phyloP scores from a whole-genome alignment of 2,797 vertebrate species.

The Bradypus variegatus region DNA sequence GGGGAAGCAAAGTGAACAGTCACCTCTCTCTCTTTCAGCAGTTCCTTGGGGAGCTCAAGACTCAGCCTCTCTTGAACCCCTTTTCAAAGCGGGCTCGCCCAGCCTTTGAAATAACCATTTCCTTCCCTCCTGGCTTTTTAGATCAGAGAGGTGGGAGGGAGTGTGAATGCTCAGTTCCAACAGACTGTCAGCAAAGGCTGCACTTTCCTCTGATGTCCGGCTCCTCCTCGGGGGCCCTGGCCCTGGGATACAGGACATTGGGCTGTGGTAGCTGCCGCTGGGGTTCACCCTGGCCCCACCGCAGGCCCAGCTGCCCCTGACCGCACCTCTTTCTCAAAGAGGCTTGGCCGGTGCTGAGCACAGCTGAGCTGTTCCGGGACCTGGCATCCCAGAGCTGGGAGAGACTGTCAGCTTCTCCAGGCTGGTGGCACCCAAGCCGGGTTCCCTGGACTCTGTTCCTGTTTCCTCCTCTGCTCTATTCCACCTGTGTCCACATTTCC shows the following conservation, averaged over 20 bases:
- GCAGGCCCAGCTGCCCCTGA: conserved; percentile 29
- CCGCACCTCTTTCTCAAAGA: not conserved
- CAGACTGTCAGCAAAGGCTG: not conserved
- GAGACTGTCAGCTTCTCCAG: not conserved
- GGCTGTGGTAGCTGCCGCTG: accelerated
- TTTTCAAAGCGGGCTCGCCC: not conserved
- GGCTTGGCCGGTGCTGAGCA: not conserved
- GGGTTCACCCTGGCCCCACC: conserved; percentile 8
- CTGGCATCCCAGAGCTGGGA: not conserved
- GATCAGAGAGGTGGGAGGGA: conserved; percentile 28
- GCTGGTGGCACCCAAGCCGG: not conserved
- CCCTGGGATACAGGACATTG: not conserved
- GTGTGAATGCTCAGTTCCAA: accelerated
- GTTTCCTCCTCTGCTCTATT: too few relatives aligned
- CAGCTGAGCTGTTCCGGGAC: not conserved
- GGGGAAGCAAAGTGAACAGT: not conserved
- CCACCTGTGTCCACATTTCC: too few relatives aligned
- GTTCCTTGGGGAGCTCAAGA: not conserved
- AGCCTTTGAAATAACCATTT: conserved; percentile 56
- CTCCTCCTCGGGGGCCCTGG: not conserved
- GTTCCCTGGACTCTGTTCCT: too few relatives aligned
- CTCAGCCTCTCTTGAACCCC: not conserved
- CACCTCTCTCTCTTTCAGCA: not conserved
- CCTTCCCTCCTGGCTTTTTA: conserved; percentile 34
- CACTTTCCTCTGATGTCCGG: not conserved